Percentiles rank a stretch among this genome's conserved stretches.
These are phyloP conservation scores for Protosalanx chinensis DNA, from an alignment of 2,797 vertebrate genomes.

Conservation along the genomic window DNA sequence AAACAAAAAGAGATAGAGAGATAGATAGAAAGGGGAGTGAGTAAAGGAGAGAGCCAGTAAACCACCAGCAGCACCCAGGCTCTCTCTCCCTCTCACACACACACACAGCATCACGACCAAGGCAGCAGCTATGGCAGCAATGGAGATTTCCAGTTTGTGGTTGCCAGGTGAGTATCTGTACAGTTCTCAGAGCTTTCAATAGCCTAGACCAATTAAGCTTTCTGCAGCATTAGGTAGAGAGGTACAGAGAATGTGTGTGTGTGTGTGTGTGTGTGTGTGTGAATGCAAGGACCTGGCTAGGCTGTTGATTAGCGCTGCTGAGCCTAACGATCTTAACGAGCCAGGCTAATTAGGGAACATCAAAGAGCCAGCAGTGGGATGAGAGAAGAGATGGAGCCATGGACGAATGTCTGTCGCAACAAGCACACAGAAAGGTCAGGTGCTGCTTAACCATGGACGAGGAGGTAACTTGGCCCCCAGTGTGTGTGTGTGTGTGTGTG, in stretches of 20 bases:
- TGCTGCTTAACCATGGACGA: constrained; percentile 30
- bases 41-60: constrained; percentile 22
- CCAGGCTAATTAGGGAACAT: constrained; percentile 68
- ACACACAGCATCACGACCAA: constrained; percentile 67
- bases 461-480: constrained; percentile 18
- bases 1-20: constrained; percentile 30
- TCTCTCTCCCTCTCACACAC: constrained; percentile 42
- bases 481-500: constrained; percentile 29
- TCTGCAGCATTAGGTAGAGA: constrained; percentile 16
- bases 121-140: constrained; percentile 68
- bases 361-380: constrained; percentile 56
- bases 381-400: constrained; percentile 35
- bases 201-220: constrained; percentile 59
- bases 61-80: constrained; percentile 16
- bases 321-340: constrained; percentile 63
- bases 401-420: constrained; percentile 47
- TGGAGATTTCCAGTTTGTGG: constrained; percentile 80
- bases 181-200: constrained; percentile 57
- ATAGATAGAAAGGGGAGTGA: constrained; percentile 40
- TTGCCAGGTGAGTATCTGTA: constrained; percentile 76
- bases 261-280: constrained; percentile 16
- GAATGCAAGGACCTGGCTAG: constrained; percentile 27
- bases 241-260: constrained; percentile 1
- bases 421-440: constrained; percentile 65
- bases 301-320: constrained; percentile 66